Evolutionary conservation across 2,113 vertebrate species (phyloP), one percentile per base, ranked within the genome.

Genomic region (Sisor rabdophorus): DNA sequence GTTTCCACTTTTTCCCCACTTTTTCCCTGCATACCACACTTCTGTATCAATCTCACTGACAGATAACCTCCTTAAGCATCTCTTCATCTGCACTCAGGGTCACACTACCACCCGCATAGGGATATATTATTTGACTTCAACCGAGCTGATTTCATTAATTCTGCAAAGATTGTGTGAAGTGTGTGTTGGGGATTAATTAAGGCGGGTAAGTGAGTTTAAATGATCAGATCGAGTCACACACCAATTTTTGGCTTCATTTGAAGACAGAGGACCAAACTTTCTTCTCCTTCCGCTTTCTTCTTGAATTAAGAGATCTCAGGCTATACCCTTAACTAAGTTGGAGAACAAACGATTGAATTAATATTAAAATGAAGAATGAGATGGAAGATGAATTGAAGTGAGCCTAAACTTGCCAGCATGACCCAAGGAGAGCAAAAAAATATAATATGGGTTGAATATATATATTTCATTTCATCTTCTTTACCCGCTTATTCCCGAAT

Each of bases 181-280:
- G 79, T 80, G 79, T 71, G 69, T 76, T 72, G 73, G 77, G 85
- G 85, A 87, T 90, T 88, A 84, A 90, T 85, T 80, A 79, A 81
- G 47, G 30, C 80, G 84, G 85, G 86, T 90, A 88, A 89, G 84
- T 85, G 85, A 88, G 86, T 89, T 89, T 87, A 91, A 88, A 86
- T 88, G 78, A 86, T 88, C 81, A 79, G 80, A 88, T 88, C 84
- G 85, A 87, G 82, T 78, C 59, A 59, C 69, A 73, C 84, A 77
- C 81, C 85, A 70, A 86, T 86, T 77, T n/a, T 77, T 69, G 80
- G 81, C 83, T 87, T 86, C 81, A 85, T 88, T 87, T 86, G 84
- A 87, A 89, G 86, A 79, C 40, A 1, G 24, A 71, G 80, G 82
- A 87, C 81, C 77, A 75, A 78, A 78, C 79, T 81, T 83, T 75